Evolutionary conservation across 2,888 invertebrate species (phyloP), one percentile per base, ranked within the genome.

Genomic region (Caenorhabditis afra): DNA sequence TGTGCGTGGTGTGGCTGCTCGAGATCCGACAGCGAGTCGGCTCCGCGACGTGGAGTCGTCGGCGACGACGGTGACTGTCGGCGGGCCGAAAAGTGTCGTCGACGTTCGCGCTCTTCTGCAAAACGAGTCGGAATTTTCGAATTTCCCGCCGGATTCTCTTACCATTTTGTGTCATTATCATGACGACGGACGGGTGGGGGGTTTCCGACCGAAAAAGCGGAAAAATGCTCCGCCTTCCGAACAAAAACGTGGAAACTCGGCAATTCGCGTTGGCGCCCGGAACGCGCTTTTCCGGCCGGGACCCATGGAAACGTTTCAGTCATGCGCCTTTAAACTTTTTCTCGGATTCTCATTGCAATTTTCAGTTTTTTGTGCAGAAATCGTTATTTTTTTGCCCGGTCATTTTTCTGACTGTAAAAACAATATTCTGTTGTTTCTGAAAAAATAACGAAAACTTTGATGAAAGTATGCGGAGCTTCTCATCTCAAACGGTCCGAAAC

Each of bases 11-110:
- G 57, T 18, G 37, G 49, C 23, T 67, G 50, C 23, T 67, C 47
- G 4, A 29, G 7, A 29, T 29, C 29, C 29, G 29, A 29, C 3
- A 7, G 7, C 3, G 29, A 5, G 29, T 29, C 29, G 29, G 29
- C 29, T 29, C 29, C 29, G 29, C 29, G 29, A 29, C 29, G 29
- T 3, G 53, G 53, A 0, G 70, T 45, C 1, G 62, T 37, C 22
- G 71, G 62, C 8, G 62, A 57, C 5, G 71, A 57, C 18, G 71
- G 62, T 14, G 71, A 71, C 16, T 11, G 55, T 5, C 71, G 71
- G 0, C 71, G 62, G 16, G 41, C 55, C 14, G 41, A 41, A 11
- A 50, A 47, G n/a, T 29, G 29, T 29, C 29, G 29, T 29, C 29
- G 29, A 7, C 29, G 29, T 7, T 3, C 3, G 29, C 7, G 29